Base-by-base conservation (phyloP, 2,113 vertebrate species). In the Neodontobutis hainanensis region DNA sequence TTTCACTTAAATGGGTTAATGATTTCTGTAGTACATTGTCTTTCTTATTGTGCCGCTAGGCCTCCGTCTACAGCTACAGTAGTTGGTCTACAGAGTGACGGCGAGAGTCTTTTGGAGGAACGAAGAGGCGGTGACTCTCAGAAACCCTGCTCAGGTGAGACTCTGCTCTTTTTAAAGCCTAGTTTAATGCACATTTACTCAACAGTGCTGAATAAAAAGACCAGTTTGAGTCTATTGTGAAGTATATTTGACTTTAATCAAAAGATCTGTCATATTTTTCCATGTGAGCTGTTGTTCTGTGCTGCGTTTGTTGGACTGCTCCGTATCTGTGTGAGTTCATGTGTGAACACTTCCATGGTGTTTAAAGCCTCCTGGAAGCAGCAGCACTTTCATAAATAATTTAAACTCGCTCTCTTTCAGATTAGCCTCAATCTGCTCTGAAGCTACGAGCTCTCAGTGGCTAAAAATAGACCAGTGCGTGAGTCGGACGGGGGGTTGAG, bases 31-130 rank as follows among this genome's bases (percentile, higher is more conserved):
- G 3, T 27, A 27, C 19, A 27, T 57, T 5, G 42, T 32, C n/a
- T 65, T 72, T 77, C 50, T 87, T 69, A 32, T 38, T 52, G 42
- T 77, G 71, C 73, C 66, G 46, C 48, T 87, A 99, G 97, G 70
- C 95, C 97, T 77, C 95, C 97, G 35, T 99, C 96, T 56, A 99
- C 96, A 2, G 95, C 94, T 48, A 98, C 86, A 64, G 95, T 95
- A 52, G 92, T 98, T 50, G 92, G 95, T 15, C 89, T 96, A 82
- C 93, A 95, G 81, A 92, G 95, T 52, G 96, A 99, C 75, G 85
- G 91, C 27, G 96, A 98, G 65, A 92, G 90, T 60, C 87, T 98
- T 65, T 92, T 96, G 57, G 95, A 97, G 88, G 95, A 96, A 60
- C 92, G 96, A 71, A 95, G 90, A 72, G 96, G 96, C 16, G 93